Conservation (phyloP, 2,888 invertebrate genomes). For the Homarus gammarus region DNA sequence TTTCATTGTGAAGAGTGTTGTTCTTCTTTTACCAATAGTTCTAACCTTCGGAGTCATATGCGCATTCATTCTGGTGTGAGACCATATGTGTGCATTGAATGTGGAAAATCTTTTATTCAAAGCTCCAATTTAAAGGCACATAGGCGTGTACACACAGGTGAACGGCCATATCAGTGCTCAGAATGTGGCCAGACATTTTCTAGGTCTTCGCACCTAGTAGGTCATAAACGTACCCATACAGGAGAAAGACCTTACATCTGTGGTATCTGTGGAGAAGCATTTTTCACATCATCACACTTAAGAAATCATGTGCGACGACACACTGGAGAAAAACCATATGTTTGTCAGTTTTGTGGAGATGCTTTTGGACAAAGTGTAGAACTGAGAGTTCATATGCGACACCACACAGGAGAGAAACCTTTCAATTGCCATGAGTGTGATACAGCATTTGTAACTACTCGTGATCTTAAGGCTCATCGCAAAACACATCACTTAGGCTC, state of each 20-base stretch:
- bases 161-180: slow-evolving; percentile 71
- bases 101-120: slow-evolving; percentile 75
- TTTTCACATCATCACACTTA: slow-evolving; percentile 73
- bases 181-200: slow-evolving; percentile 76
- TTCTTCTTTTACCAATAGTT: slow-evolving; percentile 73
- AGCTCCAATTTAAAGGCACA: slow-evolving; percentile 75
- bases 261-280: slow-evolving; percentile 72
- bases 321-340: slow-evolving; percentile 74
- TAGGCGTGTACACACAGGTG: slow-evolving; percentile 74
- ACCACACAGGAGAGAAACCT: slow-evolving; percentile 73
- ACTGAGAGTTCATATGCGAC: slow-evolving; percentile 64
- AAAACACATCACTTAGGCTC: slow-evolving; percentile 59
- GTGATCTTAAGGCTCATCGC: slow-evolving; percentile 72
- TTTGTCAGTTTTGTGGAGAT: slow-evolving; percentile 65
- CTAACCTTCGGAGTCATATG: slow-evolving; percentile 73
- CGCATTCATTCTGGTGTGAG: slow-evolving; percentile 74
- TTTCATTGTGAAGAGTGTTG: slow-evolving; percentile 70
- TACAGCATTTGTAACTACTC: slow-evolving; percentile 60
- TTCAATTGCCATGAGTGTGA: slow-evolving; percentile 73
- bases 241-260: slow-evolving; percentile 75
- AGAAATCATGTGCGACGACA: slow-evolving; percentile 75
- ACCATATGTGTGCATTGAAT: slow-evolving; percentile 73
- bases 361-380: slow-evolving; percentile 69
- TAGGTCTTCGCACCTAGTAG: slow-evolving; percentile 74
- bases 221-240: slow-evolving; percentile 75